These are phyloP conservation scores for Porites lobata DNA, from an alignment of 92 coral and sea anemone genomes.

Conservation along the genomic window DNA sequence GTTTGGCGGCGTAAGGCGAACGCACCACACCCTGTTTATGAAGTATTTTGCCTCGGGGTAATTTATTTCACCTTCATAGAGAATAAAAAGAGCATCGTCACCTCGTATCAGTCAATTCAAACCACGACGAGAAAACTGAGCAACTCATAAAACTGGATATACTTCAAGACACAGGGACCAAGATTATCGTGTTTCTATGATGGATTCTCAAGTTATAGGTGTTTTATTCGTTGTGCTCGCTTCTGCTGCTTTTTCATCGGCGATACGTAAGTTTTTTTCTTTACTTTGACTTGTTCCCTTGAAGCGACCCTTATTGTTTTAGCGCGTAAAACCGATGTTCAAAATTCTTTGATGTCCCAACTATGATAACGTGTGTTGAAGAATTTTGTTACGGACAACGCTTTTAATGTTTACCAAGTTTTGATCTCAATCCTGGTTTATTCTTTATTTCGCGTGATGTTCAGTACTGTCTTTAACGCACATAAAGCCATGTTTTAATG, in stretches of 20 bases:
- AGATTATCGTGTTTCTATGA: neutral
- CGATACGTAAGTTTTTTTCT: conserved; percentile 21
- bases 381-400: too few species aligned
- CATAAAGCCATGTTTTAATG: too few species aligned
- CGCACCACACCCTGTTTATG: conserved; percentile 5
- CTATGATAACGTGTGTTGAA: too few species aligned
- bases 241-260: neutral
- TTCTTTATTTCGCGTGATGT: too few species aligned
- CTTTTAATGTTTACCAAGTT: too few species aligned
- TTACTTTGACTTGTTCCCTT: neutral
- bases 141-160: neutral
- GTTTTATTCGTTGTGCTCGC: neutral
- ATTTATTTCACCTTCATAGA: neutral
- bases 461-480: too few species aligned
- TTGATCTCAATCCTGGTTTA: too few species aligned
- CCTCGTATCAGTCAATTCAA: neutral
- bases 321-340: too few species aligned
- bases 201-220: neutral
- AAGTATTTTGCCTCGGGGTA: conserved; percentile 20
- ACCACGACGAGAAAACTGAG: neutral
- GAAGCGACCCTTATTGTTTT: neutral
- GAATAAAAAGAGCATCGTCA: conserved; percentile 26
- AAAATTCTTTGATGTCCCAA: too few species aligned
- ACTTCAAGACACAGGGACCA: neutral
- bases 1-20: neutral